Evolutionary conservation across 2,888 invertebrate species (phyloP), one percentile per base, ranked within the genome.

Genomic region (Dasypogon diadema): DNA sequence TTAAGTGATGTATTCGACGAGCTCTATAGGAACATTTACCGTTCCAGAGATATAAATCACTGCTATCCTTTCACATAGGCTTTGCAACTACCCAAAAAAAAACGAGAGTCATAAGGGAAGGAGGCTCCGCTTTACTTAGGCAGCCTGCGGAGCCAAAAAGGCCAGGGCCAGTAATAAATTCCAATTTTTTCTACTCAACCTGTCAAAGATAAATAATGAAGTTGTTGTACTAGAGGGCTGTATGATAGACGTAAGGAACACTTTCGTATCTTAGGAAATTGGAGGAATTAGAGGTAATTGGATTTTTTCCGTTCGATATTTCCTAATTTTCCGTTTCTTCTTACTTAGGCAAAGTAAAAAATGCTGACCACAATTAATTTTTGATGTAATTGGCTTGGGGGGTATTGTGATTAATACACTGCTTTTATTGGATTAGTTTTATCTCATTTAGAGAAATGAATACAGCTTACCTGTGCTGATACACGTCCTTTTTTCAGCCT

Each of bases 401-500:
- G 21, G 21, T 37, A 46, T 46, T n/a, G 22, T 42, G 65, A 24
- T 65, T 24, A 65, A 46, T 65, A 24, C 22, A 65, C 46, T 8
- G 10, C 24, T 65, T 24, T 46, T 65, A 42, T 14, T 24, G 22
- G 65, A 48, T 65, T 65, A 65, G 37, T 14, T 4, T 12, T 16
- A 51, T 18, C 6, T 51, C 18, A 51, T 46, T 22, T 12, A 24
- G 21, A 24, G 51, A 74, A 16, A 18, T 60, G 5, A 18, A 54
- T 14, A 8, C 48, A 42, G 81, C 87, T 87, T 85, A 93, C 92
- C 90, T 94, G 93, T 48, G 93, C 94, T 34, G 93, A 91, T 54
- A 94, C 90, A 83, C 90, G 91, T 78, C 94, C 94, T 80, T 90
- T 89, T 84, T 90, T 89, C 81, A 94, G 87, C 81, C 93, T 87